Evolutionary conservation across 2,888 invertebrate genomes (phyloP), one percentile per base, ranked within the genome.

Genomic region (Nemurella pictetii): DNA sequence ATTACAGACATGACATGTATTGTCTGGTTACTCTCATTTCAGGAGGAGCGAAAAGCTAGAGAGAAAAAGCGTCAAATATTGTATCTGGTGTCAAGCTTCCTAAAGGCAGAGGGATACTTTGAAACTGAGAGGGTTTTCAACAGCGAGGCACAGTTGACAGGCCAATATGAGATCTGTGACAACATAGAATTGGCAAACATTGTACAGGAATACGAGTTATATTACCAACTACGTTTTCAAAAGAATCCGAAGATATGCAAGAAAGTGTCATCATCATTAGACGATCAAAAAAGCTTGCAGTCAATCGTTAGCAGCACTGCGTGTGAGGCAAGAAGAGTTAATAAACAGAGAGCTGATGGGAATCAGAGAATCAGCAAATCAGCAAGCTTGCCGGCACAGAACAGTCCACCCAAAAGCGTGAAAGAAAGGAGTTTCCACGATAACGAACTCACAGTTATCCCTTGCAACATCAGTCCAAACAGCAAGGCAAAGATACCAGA

Each of bases 181-280:
- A 98, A 98, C 88, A 94, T 98, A 85, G 97, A 98, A 89, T 91
- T 98, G 89, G 96, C 96, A 87, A 95, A 95, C 75, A 95, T 98
- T 87, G 91, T 98, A 85, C 94, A 96, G 92, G 98, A 98, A 88
- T 98, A 96, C 90, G 95, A 95, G 89, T 95, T 95, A 87, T 98
- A 96, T 90, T 97, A 96, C 90, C 93, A 94, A 88, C 92, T 96
- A 77, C 94, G 96, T 88, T 98, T 97, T 91, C 95, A 96, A 89
- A 96, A 95, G 89, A 94, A 95, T 89, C 98, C 98, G 0, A 95
- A 94, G 90, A 94, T 98, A 87, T 93, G 95, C 83, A 95, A 94
- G 88, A 93, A 92, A 88, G 89, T 90, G 32, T 80, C 81, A 29
- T 7, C 81, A 32, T 81, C 81, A 7, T 72, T 75, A 73, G 32